Percentiles rank a stretch among this genome's conserved stretches.
phyloP scores from a whole-genome alignment of 1,140 invertebrate species.

The Sitophilus oryzae region DNA sequence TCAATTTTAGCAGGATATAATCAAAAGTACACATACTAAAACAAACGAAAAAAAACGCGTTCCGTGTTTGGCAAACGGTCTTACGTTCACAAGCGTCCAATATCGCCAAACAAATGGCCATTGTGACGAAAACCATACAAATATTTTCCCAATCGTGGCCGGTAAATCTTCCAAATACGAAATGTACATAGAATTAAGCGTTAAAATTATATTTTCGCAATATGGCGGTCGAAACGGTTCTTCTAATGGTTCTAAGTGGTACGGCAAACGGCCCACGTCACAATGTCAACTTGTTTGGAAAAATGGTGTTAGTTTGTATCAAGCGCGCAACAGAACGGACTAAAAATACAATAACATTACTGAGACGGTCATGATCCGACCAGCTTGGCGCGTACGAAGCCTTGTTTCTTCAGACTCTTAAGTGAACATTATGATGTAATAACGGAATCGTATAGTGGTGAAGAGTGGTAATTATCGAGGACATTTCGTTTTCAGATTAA shows the following conservation, averaged over 20 bases:
- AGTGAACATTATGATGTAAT: no score
- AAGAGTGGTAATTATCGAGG: neutral
- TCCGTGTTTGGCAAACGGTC: no score
- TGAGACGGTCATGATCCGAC: neutral
- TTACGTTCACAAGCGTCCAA: conserved; percentile 10
- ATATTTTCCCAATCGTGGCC: neutral
- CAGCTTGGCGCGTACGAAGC: neutral
- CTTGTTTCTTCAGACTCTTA: no score
- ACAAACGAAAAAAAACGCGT: no score
- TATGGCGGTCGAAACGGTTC: conserved; percentile 11
- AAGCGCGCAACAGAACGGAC: neutral
- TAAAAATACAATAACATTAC: neutral
- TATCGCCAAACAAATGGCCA: neutral
- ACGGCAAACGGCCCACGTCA: conserved; percentile 6
- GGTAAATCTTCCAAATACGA: neutral
- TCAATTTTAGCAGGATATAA: no score
- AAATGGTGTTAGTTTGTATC: neutral
- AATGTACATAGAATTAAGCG: conserved; percentile 2
- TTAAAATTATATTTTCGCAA: conserved; percentile 1
- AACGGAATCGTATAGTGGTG: no score
- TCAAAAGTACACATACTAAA: no score
- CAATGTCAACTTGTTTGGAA: conserved; percentile 1
- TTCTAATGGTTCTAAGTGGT: conserved; percentile 7
- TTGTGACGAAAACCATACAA: conserved; percentile 10
- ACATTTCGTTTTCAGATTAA: conserved; percentile 4